Base-by-base conservation (phyloP, 2,113 vertebrate species). In the Columbina picui region DNA sequence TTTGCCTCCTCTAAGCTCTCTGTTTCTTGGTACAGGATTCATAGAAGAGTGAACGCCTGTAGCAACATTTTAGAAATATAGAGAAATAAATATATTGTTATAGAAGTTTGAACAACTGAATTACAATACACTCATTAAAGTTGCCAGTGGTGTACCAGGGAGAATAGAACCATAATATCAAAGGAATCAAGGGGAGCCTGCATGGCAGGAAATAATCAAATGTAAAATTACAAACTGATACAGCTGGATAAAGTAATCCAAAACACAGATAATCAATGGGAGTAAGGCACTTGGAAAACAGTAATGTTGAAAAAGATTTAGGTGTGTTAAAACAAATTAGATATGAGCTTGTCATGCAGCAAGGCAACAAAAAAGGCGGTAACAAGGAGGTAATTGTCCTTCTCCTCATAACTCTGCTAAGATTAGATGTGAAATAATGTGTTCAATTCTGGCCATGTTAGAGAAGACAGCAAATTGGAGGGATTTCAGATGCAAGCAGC, bases 341-440 rank as follows among this genome's bases (percentile, higher is more conserved):
- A 21, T 84, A 74, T 0, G 38, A 92, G 45, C 75, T 95, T 87
- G 59, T 47, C 69, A 39, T 86, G 64, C 80, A 43, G 65, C 71
- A 76, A 67, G 32, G 67, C 73, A 86, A 56, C 36, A 84, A 38
- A 88, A 95, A 93, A 85, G 29, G 39, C 4, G 14, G n/a, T 83
- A 89, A 91, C 52, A 53, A 93, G 71, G 50, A 92, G 36, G 71
- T 94, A 73, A 90, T 88, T 91, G 82, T 76, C 56, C 64, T 27
- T 61, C 61, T 96, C n/a, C 52, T 96, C 26, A 4, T 91, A 83
- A 81, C 67, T 95, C 71, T 87, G 75, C 85, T 76, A 32, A 89
- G 64, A 88, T 90, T 89, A 14, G n/a, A n/a, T 61, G 55, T 90
- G 89, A 87, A 97, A 84, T 96, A 78, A 74, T 68, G 77, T n/a